phyloP scores from a whole-genome alignment of 2,797 vertebrate genomes.

The Numenius phaeopus region DNA sequence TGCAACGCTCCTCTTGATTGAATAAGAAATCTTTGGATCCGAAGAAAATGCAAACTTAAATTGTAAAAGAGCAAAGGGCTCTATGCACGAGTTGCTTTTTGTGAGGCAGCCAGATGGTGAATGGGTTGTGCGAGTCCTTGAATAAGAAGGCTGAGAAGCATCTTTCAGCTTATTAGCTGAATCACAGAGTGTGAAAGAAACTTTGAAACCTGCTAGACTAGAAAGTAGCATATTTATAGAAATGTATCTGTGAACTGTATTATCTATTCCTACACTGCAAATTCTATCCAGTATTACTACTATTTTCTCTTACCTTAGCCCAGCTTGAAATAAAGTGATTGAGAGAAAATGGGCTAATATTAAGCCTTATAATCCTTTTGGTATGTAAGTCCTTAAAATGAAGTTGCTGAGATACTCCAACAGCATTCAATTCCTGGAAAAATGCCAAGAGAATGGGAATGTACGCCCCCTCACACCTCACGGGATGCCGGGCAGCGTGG shows the following conservation, averaged over 20 bases:
- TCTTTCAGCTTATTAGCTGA: slow-evolving; percentile 73
- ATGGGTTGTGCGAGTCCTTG: slow-evolving; percentile 62
- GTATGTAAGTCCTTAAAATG: background rate
- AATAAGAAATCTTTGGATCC: background rate
- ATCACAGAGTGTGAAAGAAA: slow-evolving; percentile 71
- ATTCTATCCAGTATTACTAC: slow-evolving; percentile 9
- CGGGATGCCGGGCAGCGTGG: background rate
- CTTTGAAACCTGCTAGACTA: slow-evolving; percentile 70
- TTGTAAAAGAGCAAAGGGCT: background rate
- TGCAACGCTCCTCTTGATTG: background rate
- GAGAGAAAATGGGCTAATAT: background rate
- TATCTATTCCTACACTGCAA: slow-evolving; percentile 12
- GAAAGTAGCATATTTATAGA: slow-evolving; percentile 69
- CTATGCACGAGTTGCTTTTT: slow-evolving; percentile 49
- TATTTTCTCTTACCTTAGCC: slow-evolving; percentile 40
- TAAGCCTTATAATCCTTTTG: background rate
- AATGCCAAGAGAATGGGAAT: background rate
- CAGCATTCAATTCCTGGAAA: background rate
- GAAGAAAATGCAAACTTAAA: background rate
- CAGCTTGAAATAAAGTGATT: background rate
- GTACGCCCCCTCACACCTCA: fast-evolving
- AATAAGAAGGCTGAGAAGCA: slow-evolving; percentile 59
- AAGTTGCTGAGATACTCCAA: background rate
- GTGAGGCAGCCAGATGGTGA: slow-evolving; percentile 69
- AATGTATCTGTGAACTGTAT: background rate